Evolutionary conservation across 2,797 vertebrate genomes (phyloP).

Genomic region (Graptemys geographica): DNA sequence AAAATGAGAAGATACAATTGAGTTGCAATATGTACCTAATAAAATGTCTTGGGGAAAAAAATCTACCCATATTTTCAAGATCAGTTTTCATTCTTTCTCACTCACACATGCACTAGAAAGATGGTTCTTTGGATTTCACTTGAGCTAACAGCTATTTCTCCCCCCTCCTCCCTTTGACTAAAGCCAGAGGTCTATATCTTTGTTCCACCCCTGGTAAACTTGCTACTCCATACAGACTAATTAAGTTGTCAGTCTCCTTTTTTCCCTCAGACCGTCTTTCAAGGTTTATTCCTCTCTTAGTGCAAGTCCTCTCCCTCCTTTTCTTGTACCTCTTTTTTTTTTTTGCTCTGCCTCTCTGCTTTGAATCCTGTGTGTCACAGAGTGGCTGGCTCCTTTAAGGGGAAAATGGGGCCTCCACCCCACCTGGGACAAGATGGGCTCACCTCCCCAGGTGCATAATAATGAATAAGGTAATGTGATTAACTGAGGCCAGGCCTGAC

Average conservation of each 20-base stretch:
- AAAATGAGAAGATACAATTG: fast-evolving
- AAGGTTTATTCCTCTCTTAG: background rate
- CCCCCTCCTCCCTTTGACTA: background rate
- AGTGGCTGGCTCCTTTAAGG: background rate
- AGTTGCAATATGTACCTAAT: fast-evolving
- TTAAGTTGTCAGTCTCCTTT: background rate
- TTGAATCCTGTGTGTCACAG: background rate
- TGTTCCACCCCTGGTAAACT: background rate
- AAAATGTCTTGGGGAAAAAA: fast-evolving
- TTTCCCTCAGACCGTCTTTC: background rate
- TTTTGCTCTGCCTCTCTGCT: background rate
- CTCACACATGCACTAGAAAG: background rate
- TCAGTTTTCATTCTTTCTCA: fast-evolving
- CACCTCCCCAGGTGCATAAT: background rate
- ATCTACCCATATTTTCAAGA: fast-evolving
- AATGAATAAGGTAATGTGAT: background rate
- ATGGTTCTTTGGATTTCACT: background rate
- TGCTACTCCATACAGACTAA: background rate
- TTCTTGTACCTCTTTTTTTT: too few relatives aligned
- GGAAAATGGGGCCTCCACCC: background rate
- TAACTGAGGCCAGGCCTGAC: background rate
- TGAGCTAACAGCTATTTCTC: background rate
- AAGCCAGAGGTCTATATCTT: background rate
- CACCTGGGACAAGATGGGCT: background rate
- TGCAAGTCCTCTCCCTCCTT: background rate